Conservation (phyloP, 2,113 vertebrate species). For the Elephantulus edwardii region DNA sequence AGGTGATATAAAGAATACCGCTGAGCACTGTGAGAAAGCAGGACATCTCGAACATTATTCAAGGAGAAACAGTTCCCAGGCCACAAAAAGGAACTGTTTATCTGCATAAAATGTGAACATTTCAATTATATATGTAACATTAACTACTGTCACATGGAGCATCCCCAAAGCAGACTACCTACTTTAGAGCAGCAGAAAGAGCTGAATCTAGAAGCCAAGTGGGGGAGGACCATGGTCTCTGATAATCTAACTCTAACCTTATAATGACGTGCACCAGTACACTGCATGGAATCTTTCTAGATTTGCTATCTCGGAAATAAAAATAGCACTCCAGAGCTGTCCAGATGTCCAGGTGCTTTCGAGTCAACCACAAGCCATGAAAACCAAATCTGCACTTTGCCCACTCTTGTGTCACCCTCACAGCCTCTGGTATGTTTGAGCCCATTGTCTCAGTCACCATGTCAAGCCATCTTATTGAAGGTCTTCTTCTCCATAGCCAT, state of each 20-base stretch:
- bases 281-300: neutral
- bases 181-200: slow-evolving; percentile 53
- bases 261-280: neutral
- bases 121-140: neutral
- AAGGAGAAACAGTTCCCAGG: neutral
- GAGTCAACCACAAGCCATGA: too few relatives aligned
- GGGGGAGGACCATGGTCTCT: slow-evolving; percentile 8
- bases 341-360: too few relatives aligned
- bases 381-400: too few relatives aligned
- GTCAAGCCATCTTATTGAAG: too few relatives aligned
- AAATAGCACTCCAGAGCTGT: slow-evolving; percentile 23
- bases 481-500: too few relatives aligned
- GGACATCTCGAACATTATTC: neutral
- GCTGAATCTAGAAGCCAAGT: slow-evolving; percentile 43
- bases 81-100: neutral
- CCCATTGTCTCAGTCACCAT: too few relatives aligned
- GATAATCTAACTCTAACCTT: neutral
- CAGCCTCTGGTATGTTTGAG: too few relatives aligned
- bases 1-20: neutral
- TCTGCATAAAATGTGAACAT: neutral
- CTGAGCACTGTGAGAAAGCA: neutral
- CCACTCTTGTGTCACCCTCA: too few relatives aligned
- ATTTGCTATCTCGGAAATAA: slow-evolving; percentile 37
- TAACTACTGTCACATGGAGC: slow-evolving; percentile 1
- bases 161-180: slow-evolving; percentile 15